Percentiles rank a stretch among this genome's conserved stretches.
Evolutionary conservation across 1,140 invertebrate species (phyloP).

Genomic region (Zaprionus taronus): DNA sequence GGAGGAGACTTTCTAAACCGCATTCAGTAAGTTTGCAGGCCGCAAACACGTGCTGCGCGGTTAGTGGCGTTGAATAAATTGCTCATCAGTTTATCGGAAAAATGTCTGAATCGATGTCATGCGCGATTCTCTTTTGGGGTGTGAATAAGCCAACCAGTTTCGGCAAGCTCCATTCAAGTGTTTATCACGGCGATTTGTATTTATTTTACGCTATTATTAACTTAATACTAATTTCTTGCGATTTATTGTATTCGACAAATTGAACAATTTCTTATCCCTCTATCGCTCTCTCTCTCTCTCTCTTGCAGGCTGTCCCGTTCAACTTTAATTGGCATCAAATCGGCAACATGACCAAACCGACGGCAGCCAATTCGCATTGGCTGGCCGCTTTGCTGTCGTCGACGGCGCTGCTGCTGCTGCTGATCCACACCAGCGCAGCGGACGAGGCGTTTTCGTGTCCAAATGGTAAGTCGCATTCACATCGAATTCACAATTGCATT

Average conservation of each 20-base stretch:
- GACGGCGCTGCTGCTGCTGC: slow-evolving; percentile 57
- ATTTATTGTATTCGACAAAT: slow-evolving; percentile 34
- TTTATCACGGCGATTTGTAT: slow-evolving; percentile 28
- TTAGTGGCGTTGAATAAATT: slow-evolving; percentile 52
- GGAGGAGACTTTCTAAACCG: slow-evolving; percentile 73
- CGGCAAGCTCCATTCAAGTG: slow-evolving; percentile 19
- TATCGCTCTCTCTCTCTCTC: not conserved
- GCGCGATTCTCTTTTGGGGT: slow-evolving; percentile 43
- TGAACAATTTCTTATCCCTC: slow-evolving; percentile 13
- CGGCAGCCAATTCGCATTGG: slow-evolving; percentile 80
- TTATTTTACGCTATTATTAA: not conserved
- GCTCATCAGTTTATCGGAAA: slow-evolving; percentile 46
- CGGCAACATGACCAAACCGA: slow-evolving; percentile 71
- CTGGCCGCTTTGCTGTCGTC: slow-evolving; percentile 75
- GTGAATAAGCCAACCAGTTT: slow-evolving; percentile 65
- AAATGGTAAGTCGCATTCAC: slow-evolving; percentile 66
- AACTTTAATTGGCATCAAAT: slow-evolving; percentile 68
- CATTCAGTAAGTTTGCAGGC: slow-evolving; percentile 55
- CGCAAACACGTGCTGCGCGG: slow-evolving; percentile 70
- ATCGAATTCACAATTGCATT: slow-evolving; percentile 14
- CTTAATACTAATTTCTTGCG: slow-evolving; percentile 17
- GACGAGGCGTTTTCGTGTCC: slow-evolving; percentile 77
- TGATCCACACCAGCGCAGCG: slow-evolving; percentile 59
- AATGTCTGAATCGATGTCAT: slow-evolving; percentile 38
- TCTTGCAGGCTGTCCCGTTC: slow-evolving; percentile 36